Conservation (phyloP, 2,797 vertebrate genomes). For the Melanotaenia nigrans region DNA sequence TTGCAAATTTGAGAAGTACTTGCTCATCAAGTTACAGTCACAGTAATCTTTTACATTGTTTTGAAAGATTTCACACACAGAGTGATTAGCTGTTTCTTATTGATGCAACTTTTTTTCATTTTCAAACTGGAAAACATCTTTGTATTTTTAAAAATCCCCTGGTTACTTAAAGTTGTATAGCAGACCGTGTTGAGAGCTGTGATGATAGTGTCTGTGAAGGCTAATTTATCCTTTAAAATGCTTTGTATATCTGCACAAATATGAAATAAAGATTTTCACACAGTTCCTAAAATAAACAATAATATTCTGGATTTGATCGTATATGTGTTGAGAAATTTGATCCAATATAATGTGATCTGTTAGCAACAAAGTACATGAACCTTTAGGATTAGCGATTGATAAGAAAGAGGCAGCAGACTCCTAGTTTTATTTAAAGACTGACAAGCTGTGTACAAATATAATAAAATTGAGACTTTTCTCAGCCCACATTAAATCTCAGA, state of each 20-base stretch:
- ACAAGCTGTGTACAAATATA: background rate
- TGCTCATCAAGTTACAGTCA: background rate
- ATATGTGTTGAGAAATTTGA: background rate
- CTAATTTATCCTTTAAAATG: background rate
- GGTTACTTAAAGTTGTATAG: background rate
- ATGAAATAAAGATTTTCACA: background rate
- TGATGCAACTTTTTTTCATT: background rate
- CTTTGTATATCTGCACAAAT: too few species aligned
- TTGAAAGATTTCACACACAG: background rate
- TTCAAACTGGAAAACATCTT: background rate
- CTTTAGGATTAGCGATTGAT: background rate
- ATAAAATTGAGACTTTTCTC: background rate
- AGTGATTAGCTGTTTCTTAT: background rate
- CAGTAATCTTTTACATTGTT: background rate
- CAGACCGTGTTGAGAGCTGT: background rate
- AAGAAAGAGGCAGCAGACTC: background rate
- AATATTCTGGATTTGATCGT: background rate
- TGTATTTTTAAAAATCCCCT: background rate
- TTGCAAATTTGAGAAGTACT: background rate
- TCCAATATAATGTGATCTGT: background rate
- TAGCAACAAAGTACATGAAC: background rate
- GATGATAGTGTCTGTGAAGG: background rate
- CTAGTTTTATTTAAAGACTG: background rate
- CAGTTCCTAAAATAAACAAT: background rate
- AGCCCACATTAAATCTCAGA: background rate